Base-by-base conservation (phyloP, 2,888 invertebrate genomes). In the Trichacis sp. region DNA sequence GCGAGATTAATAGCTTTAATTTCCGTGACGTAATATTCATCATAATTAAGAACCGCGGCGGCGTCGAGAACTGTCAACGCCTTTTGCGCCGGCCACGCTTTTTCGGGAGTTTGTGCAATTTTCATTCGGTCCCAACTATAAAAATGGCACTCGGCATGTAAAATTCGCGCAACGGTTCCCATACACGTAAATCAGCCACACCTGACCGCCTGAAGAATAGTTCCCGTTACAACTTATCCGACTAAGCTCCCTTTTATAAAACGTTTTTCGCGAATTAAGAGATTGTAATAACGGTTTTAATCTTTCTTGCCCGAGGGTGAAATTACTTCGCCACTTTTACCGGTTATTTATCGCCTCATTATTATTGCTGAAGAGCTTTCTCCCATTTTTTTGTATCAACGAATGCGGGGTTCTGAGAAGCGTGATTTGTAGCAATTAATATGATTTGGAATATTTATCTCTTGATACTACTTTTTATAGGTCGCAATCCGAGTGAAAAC, bases 1-100 rank as follows among this genome's bases (percentile, higher is more conserved):
- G 51, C 70, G 78, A 79, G 80, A 81, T 81, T 81, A 80, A 81
- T 81, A 75, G 78, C 77, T 77, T 80, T 80, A 80, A 81, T 81
- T 81, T 81, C 79, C 80, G 76, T 74, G 80, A 75, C 75, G 77
- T 77, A 77, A 81, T 53, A 67, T 81, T 81, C 79, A 81, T 81
- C 80, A 80, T 79, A 81, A 81, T 81, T 81, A 81, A 80, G 79
- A 78, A 71, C 67, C 70, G 68, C 71, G 71, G 71, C 71, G 64
- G 64, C 57, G 63, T 24, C 47, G 30, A 63, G 38, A 60, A 67
- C 55, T 63, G 54, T 52, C 11, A 33, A 62, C 66, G 11, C 11
- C 11, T n/a, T 33, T 11, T 9, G 33, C 33, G 33, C n/a, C 2
- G n/a, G n/a, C 33, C 8, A 33, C n/a, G n/a, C 33, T 11, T 33